Conservation (phyloP, 1,140 invertebrate genomes). For the Eueides isabella region DNA sequence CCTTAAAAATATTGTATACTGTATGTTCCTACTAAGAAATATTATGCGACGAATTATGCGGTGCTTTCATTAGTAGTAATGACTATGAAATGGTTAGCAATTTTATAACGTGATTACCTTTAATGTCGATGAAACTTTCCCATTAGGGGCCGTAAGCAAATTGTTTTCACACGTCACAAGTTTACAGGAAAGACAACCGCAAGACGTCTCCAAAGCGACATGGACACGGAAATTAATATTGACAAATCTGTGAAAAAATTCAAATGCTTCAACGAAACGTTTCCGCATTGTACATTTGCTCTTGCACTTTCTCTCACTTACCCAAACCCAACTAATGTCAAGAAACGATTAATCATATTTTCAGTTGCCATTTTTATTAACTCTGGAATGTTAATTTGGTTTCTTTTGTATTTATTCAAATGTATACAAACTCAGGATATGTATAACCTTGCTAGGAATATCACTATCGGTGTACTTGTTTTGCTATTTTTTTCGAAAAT, state of each 20-base stretch:
- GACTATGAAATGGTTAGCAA: constrained; percentile 43
- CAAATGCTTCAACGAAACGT: constrained; percentile 65
- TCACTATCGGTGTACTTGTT: constrained; percentile 54
- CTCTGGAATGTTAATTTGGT: constrained; percentile 56
- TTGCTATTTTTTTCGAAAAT: constrained; percentile 62
- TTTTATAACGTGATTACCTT: constrained; percentile 47
- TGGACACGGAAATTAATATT: constrained; percentile 22
- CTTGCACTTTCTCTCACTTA: constrained; percentile 58
- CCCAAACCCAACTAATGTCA: constrained; percentile 52
- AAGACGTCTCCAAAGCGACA: constrained; percentile 29
- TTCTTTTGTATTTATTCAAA: constrained; percentile 52
- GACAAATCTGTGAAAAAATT: constrained; percentile 42
- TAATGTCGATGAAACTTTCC: constrained; percentile 47
- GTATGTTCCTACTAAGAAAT: constrained; percentile 25
- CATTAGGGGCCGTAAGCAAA: constrained; percentile 35
- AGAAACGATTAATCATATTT: constrained; percentile 44
- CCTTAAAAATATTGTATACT: constrained; percentile 13
- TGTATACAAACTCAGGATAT: constrained; percentile 51
- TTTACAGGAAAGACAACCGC: constrained; percentile 13
- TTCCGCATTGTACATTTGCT: constrained; percentile 58
- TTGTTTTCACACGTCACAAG: constrained; percentile 35
- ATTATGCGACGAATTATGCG: constrained; percentile 32
- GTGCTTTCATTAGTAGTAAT: constrained; percentile 41
- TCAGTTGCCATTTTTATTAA: constrained; percentile 43
- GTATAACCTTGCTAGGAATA: constrained; percentile 57